A percentile compares a stretch with the other conserved stretches of the same genome.
These are phyloP conservation scores for Oscheius myriophilus DNA, from an alignment of 2,888 invertebrate species.

Conservation along the genomic window DNA sequence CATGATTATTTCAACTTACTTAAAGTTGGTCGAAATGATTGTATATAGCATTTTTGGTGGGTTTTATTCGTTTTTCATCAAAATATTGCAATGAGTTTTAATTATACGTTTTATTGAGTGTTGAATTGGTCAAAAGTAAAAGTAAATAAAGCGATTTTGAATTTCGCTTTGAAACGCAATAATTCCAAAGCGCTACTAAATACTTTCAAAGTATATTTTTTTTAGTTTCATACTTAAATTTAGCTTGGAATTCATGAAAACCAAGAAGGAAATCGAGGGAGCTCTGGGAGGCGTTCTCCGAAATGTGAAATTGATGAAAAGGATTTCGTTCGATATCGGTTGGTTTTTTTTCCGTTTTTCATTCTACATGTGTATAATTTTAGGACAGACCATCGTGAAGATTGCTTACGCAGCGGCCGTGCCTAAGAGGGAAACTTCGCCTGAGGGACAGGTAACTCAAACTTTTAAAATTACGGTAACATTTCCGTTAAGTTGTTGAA, in stretches of 20 bases:
- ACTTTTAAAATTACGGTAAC: background rate
- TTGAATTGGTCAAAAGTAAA: too few relatives aligned
- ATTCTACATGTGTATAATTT: background rate
- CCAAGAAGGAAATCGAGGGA: constrained; percentile 6
- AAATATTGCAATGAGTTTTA: too few relatives aligned
- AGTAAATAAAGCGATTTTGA: too few relatives aligned
- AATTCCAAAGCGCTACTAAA: too few relatives aligned
- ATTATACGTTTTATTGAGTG: too few relatives aligned
- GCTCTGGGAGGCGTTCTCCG: constrained; percentile 14
- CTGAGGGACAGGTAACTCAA: constrained; percentile 5
- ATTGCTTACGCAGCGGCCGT: constrained; percentile 18
- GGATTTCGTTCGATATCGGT: constrained; percentile 27
- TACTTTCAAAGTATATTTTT: too few relatives aligned
- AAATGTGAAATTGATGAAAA: constrained; percentile 16
- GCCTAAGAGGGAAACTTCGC: constrained; percentile 12
- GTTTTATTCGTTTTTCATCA: too few relatives aligned
- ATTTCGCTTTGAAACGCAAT: too few relatives aligned
- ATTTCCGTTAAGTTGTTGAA: constrained; percentile 27
- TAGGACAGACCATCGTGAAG: constrained; percentile 29
- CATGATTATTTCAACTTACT: too few relatives aligned
- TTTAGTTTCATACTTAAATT: too few relatives aligned
- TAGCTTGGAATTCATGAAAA: constrained; percentile 7
- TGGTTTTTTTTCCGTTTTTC: background rate
- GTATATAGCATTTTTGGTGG: too few relatives aligned
- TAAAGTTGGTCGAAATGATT: too few relatives aligned